A percentile compares a stretch with the other conserved stretches of the same genome.
Evolutionary conservation across 2,888 invertebrate species (phyloP).

Genomic region (Aethes cnicana): DNA sequence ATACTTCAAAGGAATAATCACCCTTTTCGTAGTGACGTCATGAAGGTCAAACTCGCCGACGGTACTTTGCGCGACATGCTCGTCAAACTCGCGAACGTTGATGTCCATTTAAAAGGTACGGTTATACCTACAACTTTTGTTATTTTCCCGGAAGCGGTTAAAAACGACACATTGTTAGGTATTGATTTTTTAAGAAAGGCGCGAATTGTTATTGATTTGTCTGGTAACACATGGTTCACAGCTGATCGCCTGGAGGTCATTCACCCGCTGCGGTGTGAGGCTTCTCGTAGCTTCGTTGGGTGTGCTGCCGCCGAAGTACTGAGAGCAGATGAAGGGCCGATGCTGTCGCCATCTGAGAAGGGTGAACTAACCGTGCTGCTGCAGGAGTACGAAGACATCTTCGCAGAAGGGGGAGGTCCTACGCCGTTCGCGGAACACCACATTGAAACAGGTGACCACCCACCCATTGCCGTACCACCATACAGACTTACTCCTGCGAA

Average conservation of each 20-base stretch:
- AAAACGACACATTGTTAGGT: not conserved
- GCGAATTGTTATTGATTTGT: not conserved
- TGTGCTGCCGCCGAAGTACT: not conserved
- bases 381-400: not conserved
- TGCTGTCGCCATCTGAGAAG: not conserved
- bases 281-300: not conserved
- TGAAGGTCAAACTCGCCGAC: not conserved
- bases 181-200: not conserved
- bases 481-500: not conserved
- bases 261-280: not conserved
- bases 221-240: not conserved
- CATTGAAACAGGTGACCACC: not conserved
- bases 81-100: too few species aligned
- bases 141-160: not conserved
- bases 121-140: too few species aligned
- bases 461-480: not conserved
- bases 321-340: not conserved
- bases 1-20: too few species aligned
- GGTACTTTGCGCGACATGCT: not conserved
- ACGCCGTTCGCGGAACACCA: not conserved
- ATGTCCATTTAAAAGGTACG: too few species aligned
- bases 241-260: not conserved
- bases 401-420: not conserved
- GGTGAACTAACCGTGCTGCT: not conserved
- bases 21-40: not conserved